These are phyloP conservation scores for Ictidomys tridecemlineatus DNA, from an alignment of 2,113 vertebrate species.

Conservation along the genomic window DNA sequence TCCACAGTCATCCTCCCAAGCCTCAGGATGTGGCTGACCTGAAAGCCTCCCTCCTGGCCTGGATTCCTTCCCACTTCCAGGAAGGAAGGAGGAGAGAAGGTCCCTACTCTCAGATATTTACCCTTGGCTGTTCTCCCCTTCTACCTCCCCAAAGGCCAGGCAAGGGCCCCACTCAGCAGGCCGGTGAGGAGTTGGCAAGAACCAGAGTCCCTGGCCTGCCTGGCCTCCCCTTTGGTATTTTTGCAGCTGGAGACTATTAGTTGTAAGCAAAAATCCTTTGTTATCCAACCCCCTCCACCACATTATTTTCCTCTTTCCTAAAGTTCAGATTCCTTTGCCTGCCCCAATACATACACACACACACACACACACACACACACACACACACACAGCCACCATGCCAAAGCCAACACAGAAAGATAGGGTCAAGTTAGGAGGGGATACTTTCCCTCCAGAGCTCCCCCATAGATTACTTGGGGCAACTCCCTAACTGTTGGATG, in stretches of 20 bases:
- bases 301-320: conserved; percentile 77
- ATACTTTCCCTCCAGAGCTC: not conserved
- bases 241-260: conserved; percentile 84
- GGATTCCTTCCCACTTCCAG: not conserved
- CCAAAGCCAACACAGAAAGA: not conserved
- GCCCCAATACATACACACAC: not conserved
- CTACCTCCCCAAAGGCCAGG: conserved; percentile 66
- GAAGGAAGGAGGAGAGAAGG: conserved; percentile 18
- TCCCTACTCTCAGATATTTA: conserved; percentile 42
- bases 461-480: not conserved
- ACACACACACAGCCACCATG: not conserved
- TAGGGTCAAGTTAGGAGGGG: not conserved
- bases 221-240: conserved; percentile 80
- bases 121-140: conserved; percentile 60
- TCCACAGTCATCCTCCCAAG: not conserved
- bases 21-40: not conserved
- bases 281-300: conserved; percentile 72
- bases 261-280: conserved; percentile 81
- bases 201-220: conserved; percentile 51
- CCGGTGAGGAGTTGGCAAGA: conserved; percentile 75
- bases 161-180: conserved; percentile 76
- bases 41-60: not conserved
- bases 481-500: not conserved
- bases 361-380: not conserved
- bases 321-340: conserved; percentile 75